These are phyloP conservation scores for Phortica magna DNA, from an alignment of 2,888 invertebrate genomes.

Conservation along the genomic window DNA sequence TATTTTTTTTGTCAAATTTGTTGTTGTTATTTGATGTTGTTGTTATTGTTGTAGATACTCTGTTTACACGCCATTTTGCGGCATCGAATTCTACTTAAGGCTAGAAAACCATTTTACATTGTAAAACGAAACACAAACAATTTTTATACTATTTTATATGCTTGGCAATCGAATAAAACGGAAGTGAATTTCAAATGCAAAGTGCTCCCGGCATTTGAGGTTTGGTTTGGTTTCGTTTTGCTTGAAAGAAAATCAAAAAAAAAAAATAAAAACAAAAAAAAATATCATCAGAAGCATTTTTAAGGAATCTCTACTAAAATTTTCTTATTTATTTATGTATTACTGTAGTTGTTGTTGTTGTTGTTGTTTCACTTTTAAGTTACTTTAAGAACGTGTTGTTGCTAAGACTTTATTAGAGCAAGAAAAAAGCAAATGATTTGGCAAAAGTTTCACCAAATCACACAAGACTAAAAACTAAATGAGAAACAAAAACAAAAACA, in stretches of 20 bases:
- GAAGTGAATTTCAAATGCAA: neutral
- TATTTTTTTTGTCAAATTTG: neutral
- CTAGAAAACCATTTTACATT: neutral
- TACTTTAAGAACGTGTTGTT: neutral
- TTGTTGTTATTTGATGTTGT: neutral
- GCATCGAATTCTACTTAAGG: neutral
- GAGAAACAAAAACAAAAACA: no score
- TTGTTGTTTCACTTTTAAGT: neutral
- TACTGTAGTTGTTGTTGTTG: neutral
- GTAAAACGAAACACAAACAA: neutral
- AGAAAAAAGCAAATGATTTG: neutral
- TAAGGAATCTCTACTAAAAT: neutral
- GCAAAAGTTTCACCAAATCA: neutral
- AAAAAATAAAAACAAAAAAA: neutral
- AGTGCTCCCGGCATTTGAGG: neutral
- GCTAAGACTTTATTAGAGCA: neutral
- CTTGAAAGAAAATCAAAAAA: neutral
- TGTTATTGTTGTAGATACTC: neutral
- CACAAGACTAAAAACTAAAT: neutral
- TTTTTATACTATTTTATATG: neutral
- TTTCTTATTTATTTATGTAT: neutral
- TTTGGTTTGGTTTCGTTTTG: no score
- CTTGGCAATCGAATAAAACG: neutral
- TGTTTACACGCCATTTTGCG: constrained; percentile 1
- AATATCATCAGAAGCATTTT: neutral